Conservation (phyloP, 2,113 vertebrate genomes). For the Oryzias curvinotus region DNA sequence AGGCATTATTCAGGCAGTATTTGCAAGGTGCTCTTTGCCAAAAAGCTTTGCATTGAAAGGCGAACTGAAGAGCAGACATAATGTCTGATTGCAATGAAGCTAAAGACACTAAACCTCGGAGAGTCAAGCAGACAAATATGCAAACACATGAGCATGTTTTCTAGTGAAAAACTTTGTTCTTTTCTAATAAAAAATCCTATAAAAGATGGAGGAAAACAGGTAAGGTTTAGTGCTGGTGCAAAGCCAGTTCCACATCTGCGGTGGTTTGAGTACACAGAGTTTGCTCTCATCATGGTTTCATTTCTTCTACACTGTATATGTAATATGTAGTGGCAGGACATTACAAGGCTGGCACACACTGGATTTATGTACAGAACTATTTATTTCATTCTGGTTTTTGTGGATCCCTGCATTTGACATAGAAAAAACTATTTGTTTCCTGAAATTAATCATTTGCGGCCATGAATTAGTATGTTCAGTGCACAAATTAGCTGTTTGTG, state of each 20-base stretch:
- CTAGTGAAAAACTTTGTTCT: constrained; percentile 22
- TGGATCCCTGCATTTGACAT: background rate
- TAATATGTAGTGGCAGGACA: constrained; percentile 42
- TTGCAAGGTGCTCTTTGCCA: constrained; percentile 56
- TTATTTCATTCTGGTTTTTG: constrained; percentile 22
- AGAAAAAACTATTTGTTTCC: no score
- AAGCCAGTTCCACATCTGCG: constrained; percentile 58
- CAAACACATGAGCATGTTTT: constrained; percentile 14
- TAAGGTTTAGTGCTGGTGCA: constrained; percentile 60
- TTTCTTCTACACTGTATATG: constrained; percentile 34
- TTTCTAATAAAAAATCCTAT: constrained; percentile 47
- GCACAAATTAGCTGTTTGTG: no score
- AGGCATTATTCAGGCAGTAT: constrained; percentile 72
- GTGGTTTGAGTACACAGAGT: constrained; percentile 43
- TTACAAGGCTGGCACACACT: constrained; percentile 5
- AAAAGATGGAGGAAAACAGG: constrained; percentile 44
- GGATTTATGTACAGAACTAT: constrained; percentile 24
- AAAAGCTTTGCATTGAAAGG: constrained; percentile 66
- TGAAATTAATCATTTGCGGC: no score
- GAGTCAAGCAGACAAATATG: constrained; percentile 16
- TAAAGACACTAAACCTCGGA: constrained; percentile 36
- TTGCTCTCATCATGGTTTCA: constrained; percentile 23
- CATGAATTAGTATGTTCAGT: no score
- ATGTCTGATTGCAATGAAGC: constrained; percentile 33
- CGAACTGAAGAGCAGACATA: constrained; percentile 55